These are phyloP conservation scores for Galerucella calmariensis DNA, from an alignment of 2,888 invertebrate species.

Conservation along the genomic window DNA sequence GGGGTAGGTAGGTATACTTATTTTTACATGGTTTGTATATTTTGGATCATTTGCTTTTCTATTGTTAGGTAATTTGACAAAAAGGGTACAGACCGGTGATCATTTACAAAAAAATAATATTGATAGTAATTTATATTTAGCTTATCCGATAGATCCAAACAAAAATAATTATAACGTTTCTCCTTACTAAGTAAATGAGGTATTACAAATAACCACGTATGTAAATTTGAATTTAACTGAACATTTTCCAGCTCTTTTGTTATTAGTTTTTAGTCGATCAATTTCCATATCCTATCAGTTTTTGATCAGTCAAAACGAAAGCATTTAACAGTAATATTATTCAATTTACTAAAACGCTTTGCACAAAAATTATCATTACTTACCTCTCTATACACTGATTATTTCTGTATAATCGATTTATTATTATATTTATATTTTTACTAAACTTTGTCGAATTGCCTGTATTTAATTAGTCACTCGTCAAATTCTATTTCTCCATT, in stretches of 20 bases:
- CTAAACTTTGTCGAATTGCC: too few species aligned
- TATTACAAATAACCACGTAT: too few species aligned
- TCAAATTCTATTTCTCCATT: too few species aligned
- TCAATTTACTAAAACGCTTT: too few species aligned
- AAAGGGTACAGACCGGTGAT: neutral
- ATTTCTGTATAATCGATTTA: too few species aligned
- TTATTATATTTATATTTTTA: too few species aligned
- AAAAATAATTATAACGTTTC: neutral
- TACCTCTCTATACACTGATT: too few species aligned
- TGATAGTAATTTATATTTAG: neutral
- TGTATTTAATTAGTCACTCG: too few species aligned
- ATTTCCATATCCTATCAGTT: neutral
- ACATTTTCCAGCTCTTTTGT: neutral
- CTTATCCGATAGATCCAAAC: neutral
- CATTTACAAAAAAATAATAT: too few species aligned
- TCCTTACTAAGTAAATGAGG: too few species aligned
- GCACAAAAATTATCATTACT: too few species aligned
- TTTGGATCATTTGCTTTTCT: neutral
- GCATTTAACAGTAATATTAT: too few species aligned
- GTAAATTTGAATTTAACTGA: neutral
- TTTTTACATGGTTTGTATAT: neutral
- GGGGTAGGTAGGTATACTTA: neutral
- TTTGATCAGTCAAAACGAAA: neutral
- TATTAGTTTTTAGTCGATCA: neutral
- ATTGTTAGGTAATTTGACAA: neutral